Base-by-base conservation (phyloP, 2,113 vertebrate genomes). In the Nothobranchius furzeri region DNA sequence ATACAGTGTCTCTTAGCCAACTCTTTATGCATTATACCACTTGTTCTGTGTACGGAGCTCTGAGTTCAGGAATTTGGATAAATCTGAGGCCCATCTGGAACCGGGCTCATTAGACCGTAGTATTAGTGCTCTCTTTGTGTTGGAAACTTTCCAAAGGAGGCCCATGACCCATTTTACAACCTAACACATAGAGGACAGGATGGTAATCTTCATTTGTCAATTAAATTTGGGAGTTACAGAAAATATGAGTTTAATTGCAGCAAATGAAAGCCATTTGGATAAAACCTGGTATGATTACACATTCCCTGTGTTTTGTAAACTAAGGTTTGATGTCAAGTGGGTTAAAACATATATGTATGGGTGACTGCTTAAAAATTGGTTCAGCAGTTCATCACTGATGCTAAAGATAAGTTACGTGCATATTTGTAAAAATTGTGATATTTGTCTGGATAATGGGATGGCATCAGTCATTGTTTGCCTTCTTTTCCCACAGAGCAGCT, bases 401-500 rank as follows among this genome's bases (percentile, higher is more conserved):
- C 3, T 30, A 3, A 30, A 30, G 30, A 30, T 30, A 30, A 30
- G 30, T 6, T 40, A 9, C 37, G 71, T 70, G 40, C 35, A 15
- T 69, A 83, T 81, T 55, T 25, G 20, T 69, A 85, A 48, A 60
- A 84, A 68, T 20, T 30, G 2, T 51, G 24, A 78, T 66, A 78
- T 76, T 12, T 81, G 68, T 66, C 48, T 47, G 53, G 63, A 83
- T 66, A 40, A 62, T 42, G 48, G 60, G 49, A 70, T 64, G 72
- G 47, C 60, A 60, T 64, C 25, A 70, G 24, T 60, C 30, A 10
- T 61, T 30, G 30, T 42, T 71, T 9, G 7, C 76, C 25, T 82
- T 15, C 14, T 42, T 1, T 7, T 30, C 72, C 66, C 48, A 88
- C 90, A 95, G 94, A 90, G 88, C 85, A 93, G 94, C 83, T 94